Conservation (phyloP, 2,113 vertebrate species). For the Hypomesus transpacificus region DNA sequence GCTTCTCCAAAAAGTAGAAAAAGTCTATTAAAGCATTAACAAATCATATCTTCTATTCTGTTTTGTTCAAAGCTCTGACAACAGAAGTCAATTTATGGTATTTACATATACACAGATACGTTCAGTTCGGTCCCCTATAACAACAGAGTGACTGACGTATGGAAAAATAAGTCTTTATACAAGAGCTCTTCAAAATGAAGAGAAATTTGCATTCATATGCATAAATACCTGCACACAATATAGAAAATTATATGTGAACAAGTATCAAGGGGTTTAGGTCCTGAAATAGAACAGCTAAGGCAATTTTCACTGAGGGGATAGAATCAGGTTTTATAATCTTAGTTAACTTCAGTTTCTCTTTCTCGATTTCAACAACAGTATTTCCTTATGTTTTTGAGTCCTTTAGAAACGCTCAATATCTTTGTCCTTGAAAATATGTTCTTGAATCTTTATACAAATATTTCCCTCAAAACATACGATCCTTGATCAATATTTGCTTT, state of each 20-base stretch:
- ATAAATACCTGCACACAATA: slow-evolving; percentile 70
- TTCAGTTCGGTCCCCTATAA: slow-evolving; percentile 66
- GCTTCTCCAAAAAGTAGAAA: slow-evolving; percentile 61
- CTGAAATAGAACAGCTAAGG: slow-evolving; percentile 74
- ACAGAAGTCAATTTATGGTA: slow-evolving; percentile 57
- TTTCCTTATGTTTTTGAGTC: slow-evolving; percentile 53
- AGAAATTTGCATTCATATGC: slow-evolving; percentile 72
- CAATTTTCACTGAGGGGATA: slow-evolving; percentile 63
- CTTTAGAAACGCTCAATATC: slow-evolving; percentile 50
- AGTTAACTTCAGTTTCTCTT: slow-evolving; percentile 47
- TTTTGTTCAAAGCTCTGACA: slow-evolving; percentile 46
- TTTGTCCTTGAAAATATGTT: slow-evolving; percentile 49
- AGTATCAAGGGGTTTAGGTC: slow-evolving; percentile 66
- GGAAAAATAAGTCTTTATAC: slow-evolving; percentile 51
- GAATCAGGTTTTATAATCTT: slow-evolving; percentile 55
- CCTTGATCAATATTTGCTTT: slow-evolving; percentile 42
- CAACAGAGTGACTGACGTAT: slow-evolving; percentile 68
- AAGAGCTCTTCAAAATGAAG: slow-evolving; percentile 77
- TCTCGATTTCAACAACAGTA: slow-evolving; percentile 39
- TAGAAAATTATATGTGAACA: slow-evolving; percentile 77
- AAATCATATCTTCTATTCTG: slow-evolving; percentile 62
- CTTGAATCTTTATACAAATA: slow-evolving; percentile 55
- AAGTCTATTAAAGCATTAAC: slow-evolving; percentile 66
- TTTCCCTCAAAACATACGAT: slow-evolving; percentile 48
- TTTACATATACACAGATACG: slow-evolving; percentile 70